phyloP scores from a whole-genome alignment of 2,797 vertebrate genomes.

The Rhyacichthys aspro region DNA sequence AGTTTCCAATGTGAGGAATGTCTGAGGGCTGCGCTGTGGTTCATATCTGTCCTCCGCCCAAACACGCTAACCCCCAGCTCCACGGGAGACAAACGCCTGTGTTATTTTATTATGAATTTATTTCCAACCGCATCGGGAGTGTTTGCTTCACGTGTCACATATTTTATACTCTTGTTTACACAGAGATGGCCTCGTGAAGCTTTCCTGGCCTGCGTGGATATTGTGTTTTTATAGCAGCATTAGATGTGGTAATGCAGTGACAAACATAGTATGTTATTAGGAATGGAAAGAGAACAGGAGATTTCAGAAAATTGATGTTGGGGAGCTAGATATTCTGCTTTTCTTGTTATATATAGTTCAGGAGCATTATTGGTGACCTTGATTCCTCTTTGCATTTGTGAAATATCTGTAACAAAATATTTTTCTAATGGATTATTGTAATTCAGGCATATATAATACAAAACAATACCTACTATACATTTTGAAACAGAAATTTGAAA shows the following conservation, averaged over 20 bases:
- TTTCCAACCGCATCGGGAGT: slow-evolving; percentile 23
- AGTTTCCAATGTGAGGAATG: slow-evolving; percentile 55
- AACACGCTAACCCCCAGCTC: slow-evolving; percentile 13
- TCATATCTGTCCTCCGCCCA: slow-evolving; percentile 54
- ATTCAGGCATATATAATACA: too few relatives aligned
- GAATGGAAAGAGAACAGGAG: not conserved
- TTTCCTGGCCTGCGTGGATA: not conserved
- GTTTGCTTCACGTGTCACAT: slow-evolving; percentile 5
- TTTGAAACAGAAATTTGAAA: too few relatives aligned
- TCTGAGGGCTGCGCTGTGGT: slow-evolving; percentile 55
- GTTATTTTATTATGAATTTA: slow-evolving; percentile 35
- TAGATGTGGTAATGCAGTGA: slow-evolving; percentile 9
- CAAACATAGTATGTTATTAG: not conserved
- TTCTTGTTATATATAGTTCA: not conserved
- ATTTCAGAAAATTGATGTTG: not conserved
- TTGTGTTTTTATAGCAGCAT: slow-evolving; percentile 3
- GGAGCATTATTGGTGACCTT: too few relatives aligned
- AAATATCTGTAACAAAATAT: too few relatives aligned
- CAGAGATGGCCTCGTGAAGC: not conserved
- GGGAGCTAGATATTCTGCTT: not conserved
- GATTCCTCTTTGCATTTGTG: too few relatives aligned
- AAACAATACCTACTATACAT: too few relatives aligned
- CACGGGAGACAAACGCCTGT: slow-evolving; percentile 22
- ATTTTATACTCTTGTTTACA: slow-evolving; percentile 12
- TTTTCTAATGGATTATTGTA: too few relatives aligned